These are phyloP conservation scores for Amphimallon solstitiale DNA, from an alignment of 2,888 invertebrate species.

Conservation along the genomic window DNA sequence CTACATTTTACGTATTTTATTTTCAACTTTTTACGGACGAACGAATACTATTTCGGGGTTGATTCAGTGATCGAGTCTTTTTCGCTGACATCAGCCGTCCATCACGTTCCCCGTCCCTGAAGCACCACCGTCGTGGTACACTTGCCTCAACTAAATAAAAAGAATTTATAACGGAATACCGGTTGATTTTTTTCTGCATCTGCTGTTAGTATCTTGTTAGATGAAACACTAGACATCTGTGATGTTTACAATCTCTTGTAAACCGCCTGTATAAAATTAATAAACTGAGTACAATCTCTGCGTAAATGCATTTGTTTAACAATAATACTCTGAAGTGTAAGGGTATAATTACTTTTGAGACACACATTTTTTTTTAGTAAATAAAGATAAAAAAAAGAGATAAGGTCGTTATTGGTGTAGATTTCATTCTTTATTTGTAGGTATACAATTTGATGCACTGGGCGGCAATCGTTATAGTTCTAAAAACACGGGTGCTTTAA, in stretches of 20 bases:
- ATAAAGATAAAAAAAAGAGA: too few species aligned
- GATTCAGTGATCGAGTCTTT: conserved; percentile 50
- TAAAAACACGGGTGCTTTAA: too few species aligned
- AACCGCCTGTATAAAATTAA: too few species aligned
- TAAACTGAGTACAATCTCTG: too few species aligned
- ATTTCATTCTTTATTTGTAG: too few species aligned
- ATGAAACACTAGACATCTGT: conserved; percentile 38
- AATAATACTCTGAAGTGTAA: too few species aligned
- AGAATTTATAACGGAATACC: conserved; percentile 36
- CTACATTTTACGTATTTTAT: conserved; percentile 38
- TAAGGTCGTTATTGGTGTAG: too few species aligned
- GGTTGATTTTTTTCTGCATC: conserved; percentile 36
- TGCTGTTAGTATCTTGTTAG: conserved; percentile 36
- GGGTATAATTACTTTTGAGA: too few species aligned
- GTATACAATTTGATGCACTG: too few species aligned
- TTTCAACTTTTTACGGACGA: conserved; percentile 45
- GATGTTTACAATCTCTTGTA: conserved; percentile 17
- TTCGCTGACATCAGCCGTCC: conserved; percentile 50
- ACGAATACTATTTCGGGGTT: conserved; percentile 51
- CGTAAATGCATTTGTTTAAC: too few species aligned
- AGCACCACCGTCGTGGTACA: conserved; percentile 33
- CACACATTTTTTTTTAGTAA: too few species aligned
- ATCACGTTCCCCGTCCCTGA: conserved; percentile 45
- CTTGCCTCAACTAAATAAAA: conserved; percentile 40
- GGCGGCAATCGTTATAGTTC: too few species aligned